Base-by-base conservation (phyloP, 2,888 invertebrate species). In the Pycnomerus fuliginosus region DNA sequence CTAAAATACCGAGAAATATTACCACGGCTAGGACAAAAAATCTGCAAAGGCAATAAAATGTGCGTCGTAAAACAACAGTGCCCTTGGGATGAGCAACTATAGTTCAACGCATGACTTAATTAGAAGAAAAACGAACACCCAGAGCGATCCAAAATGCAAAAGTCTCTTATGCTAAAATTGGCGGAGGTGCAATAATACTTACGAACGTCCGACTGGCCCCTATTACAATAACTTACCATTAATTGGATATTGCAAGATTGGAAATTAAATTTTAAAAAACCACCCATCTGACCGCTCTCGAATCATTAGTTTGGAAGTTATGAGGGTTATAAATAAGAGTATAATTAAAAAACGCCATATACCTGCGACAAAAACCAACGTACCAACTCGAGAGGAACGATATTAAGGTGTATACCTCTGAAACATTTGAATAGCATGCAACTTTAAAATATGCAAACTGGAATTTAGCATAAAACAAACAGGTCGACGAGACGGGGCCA, bases 201-300 rank as follows among this genome's bases (percentile, higher is more conserved):
- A n/a, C n/a, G 20, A 20, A 20, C 20, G 36, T 36, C 36, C 27
- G 36, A 16, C 28, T 10, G 15, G 17, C 29, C 38, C 37, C 42
- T 49, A 52, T 52, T 46, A 48, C 46, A 44, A 52, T 52, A 52
- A 52, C 49, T 52, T 52, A 49, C 31, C 41, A 44, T 52, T 48
- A 52, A 52, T 52, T 52, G 48, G 52, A 41, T 46, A 46, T 41
- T 40, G 38, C 44, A 47, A 45, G 31, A 47, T 41, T 46, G 43
- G 41, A 44, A 49, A 52, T 49, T 49, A 52, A 49, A 52, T 46
- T 49, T 43, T 48, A 34, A 47, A 51, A 52, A 49, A 44, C 52
- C 52, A 52, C 52, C 52, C 52, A 48, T 45, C 43, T 48, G 43
- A 40, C 42, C 40, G 38, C 36, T 37, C 43, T 38, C 37, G 40